A percentile compares a stretch with the other conserved stretches of the same genome.
Conservation (phyloP, 2,888 invertebrate species). For the Orthosia gracilis region DNA sequence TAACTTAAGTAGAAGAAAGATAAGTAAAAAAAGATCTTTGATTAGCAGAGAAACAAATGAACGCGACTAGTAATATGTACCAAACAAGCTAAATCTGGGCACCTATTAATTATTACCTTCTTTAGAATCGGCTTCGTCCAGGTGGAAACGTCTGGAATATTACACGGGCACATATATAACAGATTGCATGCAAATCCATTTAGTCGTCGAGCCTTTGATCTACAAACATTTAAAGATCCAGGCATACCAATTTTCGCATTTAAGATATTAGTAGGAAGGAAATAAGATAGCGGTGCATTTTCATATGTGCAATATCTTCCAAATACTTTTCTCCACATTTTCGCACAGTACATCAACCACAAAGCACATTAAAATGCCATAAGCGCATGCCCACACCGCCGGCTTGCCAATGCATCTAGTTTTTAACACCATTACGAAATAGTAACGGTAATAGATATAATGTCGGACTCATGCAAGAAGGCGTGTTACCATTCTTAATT, state of each 20-base stretch:
- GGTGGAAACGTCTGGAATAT: too few species aligned
- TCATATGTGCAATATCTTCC: neutral
- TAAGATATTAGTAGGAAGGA: neutral
- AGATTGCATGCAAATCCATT: neutral
- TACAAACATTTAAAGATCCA: neutral
- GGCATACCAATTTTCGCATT: neutral
- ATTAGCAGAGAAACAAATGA: neutral
- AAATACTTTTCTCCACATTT: slow-evolving; percentile 11
- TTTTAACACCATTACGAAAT: slow-evolving; percentile 66
- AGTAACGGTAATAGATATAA: slow-evolving; percentile 71
- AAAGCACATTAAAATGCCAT: slow-evolving; percentile 53
- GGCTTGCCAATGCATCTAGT: slow-evolving; percentile 29
- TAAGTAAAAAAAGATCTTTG: slow-evolving; percentile 9
- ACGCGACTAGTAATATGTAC: neutral
- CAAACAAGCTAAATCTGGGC: too few species aligned
- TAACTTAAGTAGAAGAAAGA: neutral
- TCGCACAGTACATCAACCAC: slow-evolving; percentile 38
- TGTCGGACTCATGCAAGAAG: slow-evolving; percentile 66
- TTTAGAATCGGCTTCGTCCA: neutral
- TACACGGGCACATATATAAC: too few species aligned
- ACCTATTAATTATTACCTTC: neutral
- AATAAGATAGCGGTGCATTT: neutral
- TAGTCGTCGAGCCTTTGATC: neutral
- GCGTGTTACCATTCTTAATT: slow-evolving; percentile 78
- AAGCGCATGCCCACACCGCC: slow-evolving; percentile 22